Base-by-base conservation (phyloP, 2,888 invertebrate genomes). In the Leptarthrus brevirostris region DNA sequence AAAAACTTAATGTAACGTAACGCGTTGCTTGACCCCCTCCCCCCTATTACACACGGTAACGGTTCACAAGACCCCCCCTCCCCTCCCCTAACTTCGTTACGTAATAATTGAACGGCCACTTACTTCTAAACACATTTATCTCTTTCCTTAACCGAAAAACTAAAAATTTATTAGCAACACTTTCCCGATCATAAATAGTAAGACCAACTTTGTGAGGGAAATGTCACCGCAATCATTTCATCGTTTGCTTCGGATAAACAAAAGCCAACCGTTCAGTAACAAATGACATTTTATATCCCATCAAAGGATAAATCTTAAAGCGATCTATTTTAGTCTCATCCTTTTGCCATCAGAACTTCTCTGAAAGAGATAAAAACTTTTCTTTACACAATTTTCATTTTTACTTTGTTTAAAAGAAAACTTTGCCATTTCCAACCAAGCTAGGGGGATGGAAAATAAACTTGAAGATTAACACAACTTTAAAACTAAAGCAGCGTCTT, bases 211-310 rank as follows among this genome's bases (percentile, higher is more conserved):
- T n/a, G n/a, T n/a, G n/a, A n/a, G n/a, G n/a, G n/a, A n/a, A n/a
- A n/a, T n/a, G n/a, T n/a, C n/a, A n/a, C n/a, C n/a, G n/a, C n/a
- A n/a, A n/a, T n/a, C n/a, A n/a, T n/a, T n/a, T n/a, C n/a, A n/a
- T n/a, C n/a, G n/a, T n/a, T n/a, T n/a, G n/a, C n/a, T n/a, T 30
- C 8, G 30, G 26, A 56, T 30, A 56, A 56, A 56, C 56, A 56
- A 56, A 56, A 56, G 56, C 56, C 56, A 56, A 16, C 30, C 14
- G 56, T 16, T 30, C 8, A 30, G 4, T 30, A 30, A 30, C 30
- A 30, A 40, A 12, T 12, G 3, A 3, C 8, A n/a, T 12, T 40
- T 40, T 40, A 12, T 40, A 12, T 12, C 36, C 20, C 10, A 58
- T 36, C 14, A 58, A 58, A 58, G 58, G 36, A 12, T 36, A 58